These are phyloP conservation scores for Physella acuta DNA, from an alignment of 1,140 invertebrate genomes.

Conservation along the genomic window DNA sequence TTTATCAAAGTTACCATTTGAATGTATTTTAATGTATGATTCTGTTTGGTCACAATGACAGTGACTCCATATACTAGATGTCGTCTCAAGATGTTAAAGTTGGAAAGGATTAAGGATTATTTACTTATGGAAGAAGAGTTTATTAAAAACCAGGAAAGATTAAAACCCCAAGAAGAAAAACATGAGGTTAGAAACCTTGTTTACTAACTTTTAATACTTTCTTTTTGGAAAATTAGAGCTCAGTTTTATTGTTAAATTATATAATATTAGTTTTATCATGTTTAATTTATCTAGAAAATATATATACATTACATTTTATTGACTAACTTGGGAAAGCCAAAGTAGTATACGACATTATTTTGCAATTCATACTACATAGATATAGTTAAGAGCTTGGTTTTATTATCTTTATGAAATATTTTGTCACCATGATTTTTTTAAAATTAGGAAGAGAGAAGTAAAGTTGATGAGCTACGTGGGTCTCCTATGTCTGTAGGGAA, in stretches of 20 bases:
- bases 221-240: not conserved
- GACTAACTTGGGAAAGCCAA: too few species aligned
- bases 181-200: slow-evolving; percentile 71
- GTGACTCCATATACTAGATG: slow-evolving; percentile 97
- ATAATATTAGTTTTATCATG: not conserved
- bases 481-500: slow-evolving; percentile 99
- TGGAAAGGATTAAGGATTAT: slow-evolving; percentile 99
- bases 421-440: too few species aligned
- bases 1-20: too few species aligned
- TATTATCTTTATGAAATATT: too few species aligned
- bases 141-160: slow-evolving; percentile 94
- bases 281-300: too few species aligned
- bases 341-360: too few species aligned
- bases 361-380: too few species aligned
- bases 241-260: not conserved
- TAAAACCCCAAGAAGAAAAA: slow-evolving; percentile 98
- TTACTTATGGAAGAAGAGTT: slow-evolving; percentile 99
- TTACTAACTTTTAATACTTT: not conserved
- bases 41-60: too few species aligned
- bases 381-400: too few species aligned
- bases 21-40: too few species aligned
- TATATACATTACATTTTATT: too few species aligned
- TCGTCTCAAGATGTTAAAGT: slow-evolving; percentile 85
- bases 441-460: slow-evolving; percentile 83
- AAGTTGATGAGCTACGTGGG: slow-evolving; percentile 96